phyloP scores from a whole-genome alignment of 2,888 invertebrate genomes.

The Autographa gamma region DNA sequence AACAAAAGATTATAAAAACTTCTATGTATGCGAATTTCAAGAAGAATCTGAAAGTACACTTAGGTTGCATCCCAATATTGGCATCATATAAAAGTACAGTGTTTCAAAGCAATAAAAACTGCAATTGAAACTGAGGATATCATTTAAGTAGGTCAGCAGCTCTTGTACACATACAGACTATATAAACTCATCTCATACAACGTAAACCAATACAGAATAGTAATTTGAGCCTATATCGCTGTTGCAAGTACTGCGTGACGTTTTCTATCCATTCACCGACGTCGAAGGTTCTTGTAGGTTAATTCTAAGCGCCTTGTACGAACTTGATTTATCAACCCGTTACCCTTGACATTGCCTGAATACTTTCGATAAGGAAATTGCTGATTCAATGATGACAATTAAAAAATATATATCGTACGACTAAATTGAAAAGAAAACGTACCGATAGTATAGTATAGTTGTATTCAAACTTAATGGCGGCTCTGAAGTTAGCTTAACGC shows the following conservation, averaged over 20 bases:
- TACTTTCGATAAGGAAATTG: slow-evolving; percentile 65
- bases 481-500: no score
- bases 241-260: slow-evolving; percentile 27
- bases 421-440: slow-evolving; percentile 17
- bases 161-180: slow-evolving; percentile 13
- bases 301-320: slow-evolving; percentile 33
- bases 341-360: slow-evolving; percentile 62
- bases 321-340: slow-evolving; percentile 45
- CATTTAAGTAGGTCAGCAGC: slow-evolving; percentile 7
- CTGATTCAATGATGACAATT: slow-evolving; percentile 42
- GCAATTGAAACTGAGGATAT: not conserved
- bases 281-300: slow-evolving; percentile 33
- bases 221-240: slow-evolving; percentile 31
- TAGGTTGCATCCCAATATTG: no score
- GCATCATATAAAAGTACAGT: no score
- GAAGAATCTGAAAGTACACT: not conserved
- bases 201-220: slow-evolving; percentile 24
- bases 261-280: slow-evolving; percentile 35
- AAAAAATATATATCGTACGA: slow-evolving; percentile 17
- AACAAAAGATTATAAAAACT: not conserved
- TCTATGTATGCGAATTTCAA: not conserved
- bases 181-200: slow-evolving; percentile 8
- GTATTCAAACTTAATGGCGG: no score
- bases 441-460: not conserved
- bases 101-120: not conserved